Conservation (phyloP, 2,888 invertebrate genomes). For the Lithophane leautieri region DNA sequence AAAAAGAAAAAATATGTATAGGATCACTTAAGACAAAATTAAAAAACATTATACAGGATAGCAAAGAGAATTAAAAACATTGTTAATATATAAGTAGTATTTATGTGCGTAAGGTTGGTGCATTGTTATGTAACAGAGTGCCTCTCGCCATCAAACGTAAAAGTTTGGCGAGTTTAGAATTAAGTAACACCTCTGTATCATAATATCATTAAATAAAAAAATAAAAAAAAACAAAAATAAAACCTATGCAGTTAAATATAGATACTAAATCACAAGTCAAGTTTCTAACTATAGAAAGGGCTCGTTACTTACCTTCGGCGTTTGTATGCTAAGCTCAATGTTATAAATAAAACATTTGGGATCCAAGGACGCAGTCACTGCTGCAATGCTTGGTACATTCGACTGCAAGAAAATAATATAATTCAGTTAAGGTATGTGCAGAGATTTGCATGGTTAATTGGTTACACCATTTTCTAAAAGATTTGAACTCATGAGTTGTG, state of each 20-base stretch:
- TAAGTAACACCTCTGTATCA: too few relatives aligned
- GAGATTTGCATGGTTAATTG: neutral
- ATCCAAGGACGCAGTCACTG: constrained; percentile 94
- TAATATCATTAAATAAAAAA: too few relatives aligned
- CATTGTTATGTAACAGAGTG: too few relatives aligned
- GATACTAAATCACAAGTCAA: neutral
- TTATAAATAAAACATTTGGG: constrained; percentile 92
- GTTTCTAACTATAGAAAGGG: constrained; percentile 1
- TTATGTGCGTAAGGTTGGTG: too few relatives aligned
- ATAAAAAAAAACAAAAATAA: too few relatives aligned
- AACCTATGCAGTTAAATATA: neutral
- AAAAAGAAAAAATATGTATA: too few relatives aligned
- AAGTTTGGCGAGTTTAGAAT: too few relatives aligned
- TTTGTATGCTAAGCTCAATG: constrained; percentile 94
- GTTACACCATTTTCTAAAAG: neutral
- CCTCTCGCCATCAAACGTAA: too few relatives aligned
- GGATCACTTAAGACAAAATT: too few relatives aligned
- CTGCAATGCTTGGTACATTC: constrained; percentile 92
- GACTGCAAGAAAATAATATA: constrained; percentile 74
- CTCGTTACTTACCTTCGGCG: constrained; percentile 87
- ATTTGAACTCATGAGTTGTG: neutral
- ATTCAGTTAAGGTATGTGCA: neutral
- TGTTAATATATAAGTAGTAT: too few relatives aligned
- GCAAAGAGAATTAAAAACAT: too few relatives aligned
- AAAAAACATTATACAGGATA: too few relatives aligned